Evolutionary conservation across 2,888 invertebrate species (phyloP), one percentile per base, ranked within the genome.

Genomic region (Brachypterus glaber): DNA sequence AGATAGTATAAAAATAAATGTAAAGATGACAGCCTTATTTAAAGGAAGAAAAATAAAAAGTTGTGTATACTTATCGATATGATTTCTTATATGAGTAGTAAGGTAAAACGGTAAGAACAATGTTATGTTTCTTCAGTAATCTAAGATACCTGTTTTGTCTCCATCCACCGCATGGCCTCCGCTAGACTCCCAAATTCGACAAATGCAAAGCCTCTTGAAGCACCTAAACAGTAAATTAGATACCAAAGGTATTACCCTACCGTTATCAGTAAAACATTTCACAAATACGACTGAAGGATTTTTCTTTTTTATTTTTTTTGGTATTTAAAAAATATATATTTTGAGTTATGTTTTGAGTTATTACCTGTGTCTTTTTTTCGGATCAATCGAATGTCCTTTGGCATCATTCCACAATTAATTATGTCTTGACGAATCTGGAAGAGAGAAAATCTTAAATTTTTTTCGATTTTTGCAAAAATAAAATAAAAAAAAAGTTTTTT

Each of bases 111-210:
- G 39, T 29, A 40, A 46, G 43, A 48, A n/a, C 40, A 48, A 40
- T n/a, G n/a, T n/a, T n/a, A n/a, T n/a, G n/a, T 50, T 40, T 55
- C 55, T 55, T 56, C 53, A 53, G 49, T 55, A 56, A 57, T 50
- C 52, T 62, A 62, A 64, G 64, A 63, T 78, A 85, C 86, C 81
- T 89, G 83, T 75, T 86, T 87, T 71, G 78, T 74, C 68, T 89
- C 88, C 85, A 91, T 90, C 88, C 90, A 90, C 66, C 78, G 78
- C 66, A 79, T 79, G 62, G 91, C 89, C 73, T 89, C 88, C 67
- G 79, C 77, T 67, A 84, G 77, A 68, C 82, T 81, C 69, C 80
- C 76, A 79, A 92, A 92, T 77, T 92, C 91, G 74, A 91, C 86
- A 79, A 88, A 87, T 66, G 84, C 87, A 76, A 87, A 86, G 64